Evolutionary conservation across 2,113 vertebrate species (phyloP).

Genomic region (Morone chrysops): DNA sequence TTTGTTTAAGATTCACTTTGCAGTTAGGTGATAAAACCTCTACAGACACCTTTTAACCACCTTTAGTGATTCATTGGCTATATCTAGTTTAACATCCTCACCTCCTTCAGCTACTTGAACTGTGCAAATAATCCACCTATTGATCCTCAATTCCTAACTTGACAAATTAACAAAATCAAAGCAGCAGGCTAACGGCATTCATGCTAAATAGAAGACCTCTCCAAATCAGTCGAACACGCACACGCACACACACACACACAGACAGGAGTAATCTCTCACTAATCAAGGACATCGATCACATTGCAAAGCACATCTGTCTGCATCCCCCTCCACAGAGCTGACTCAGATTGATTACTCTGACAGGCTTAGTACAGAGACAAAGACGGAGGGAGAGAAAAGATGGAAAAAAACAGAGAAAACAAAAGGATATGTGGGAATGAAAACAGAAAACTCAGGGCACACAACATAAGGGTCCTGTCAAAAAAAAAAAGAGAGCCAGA

Average conservation of each 20-base stretch:
- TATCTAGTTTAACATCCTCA: constrained; percentile 52
- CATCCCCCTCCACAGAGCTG: constrained; percentile 38
- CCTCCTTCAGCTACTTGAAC: constrained; percentile 42
- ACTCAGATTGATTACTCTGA: constrained; percentile 60
- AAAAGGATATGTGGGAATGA: constrained; percentile 15
- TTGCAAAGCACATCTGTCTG: constrained; percentile 65
- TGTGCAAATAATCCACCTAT: constrained; percentile 67
- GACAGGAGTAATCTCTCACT: constrained; percentile 64
- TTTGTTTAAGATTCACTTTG: too few relatives aligned
- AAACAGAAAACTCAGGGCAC: constrained; percentile 10
- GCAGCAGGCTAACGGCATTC: constrained; percentile 34
- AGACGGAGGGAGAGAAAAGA: constrained; percentile 31
- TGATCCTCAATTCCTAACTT: constrained; percentile 53
- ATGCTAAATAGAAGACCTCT: constrained; percentile 46
- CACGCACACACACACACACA: constrained; percentile 27
- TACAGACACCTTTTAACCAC: constrained; percentile 19
- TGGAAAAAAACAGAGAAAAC: constrained; percentile 6
- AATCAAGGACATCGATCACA: constrained; percentile 79
- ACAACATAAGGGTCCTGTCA: neutral
- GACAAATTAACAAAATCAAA: constrained; percentile 73
- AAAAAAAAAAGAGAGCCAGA: neutral
- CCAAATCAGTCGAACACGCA: constrained; percentile 2
- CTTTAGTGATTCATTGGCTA: constrained; percentile 35
- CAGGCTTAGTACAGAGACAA: constrained; percentile 40
- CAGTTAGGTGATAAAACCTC: too few relatives aligned